Conservation (phyloP, 2,113 vertebrate species). For the Megaptera novaeangliae region DNA sequence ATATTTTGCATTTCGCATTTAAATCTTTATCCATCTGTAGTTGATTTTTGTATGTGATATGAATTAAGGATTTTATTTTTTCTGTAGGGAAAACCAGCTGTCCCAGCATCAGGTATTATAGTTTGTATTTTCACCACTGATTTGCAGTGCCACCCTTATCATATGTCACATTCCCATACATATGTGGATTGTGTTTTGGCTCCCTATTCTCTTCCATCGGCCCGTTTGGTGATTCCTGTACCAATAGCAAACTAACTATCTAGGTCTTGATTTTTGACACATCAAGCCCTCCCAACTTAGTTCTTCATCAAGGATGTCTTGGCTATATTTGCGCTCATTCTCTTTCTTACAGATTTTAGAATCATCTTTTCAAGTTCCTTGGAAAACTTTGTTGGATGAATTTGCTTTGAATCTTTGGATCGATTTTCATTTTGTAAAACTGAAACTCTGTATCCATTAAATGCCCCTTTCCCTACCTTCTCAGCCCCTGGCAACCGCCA, state of each 20-base stretch:
- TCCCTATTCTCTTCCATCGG: background rate
- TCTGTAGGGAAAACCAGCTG: background rate
- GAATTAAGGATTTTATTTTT: constrained; percentile 5
- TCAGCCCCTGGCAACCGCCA: background rate
- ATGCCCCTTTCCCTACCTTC: background rate
- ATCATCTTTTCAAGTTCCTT: background rate
- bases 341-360: background rate
- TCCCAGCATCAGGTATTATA: background rate
- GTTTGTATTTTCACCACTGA: background rate
- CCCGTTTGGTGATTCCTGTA: background rate
- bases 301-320: background rate
- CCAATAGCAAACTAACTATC: background rate
- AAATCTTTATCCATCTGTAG: constrained; percentile 4
- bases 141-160: background rate
- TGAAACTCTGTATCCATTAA: background rate
- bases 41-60: background rate
- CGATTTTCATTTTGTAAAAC: background rate
- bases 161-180: background rate
- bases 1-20: constrained; percentile 26
- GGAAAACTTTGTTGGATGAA: background rate
- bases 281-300: background rate
- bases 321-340: background rate
- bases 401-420: background rate
- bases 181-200: background rate
- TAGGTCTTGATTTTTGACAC: background rate